phyloP scores from a whole-genome alignment of 2,797 vertebrate genomes.

The Rhadinocentrus ornatus region DNA sequence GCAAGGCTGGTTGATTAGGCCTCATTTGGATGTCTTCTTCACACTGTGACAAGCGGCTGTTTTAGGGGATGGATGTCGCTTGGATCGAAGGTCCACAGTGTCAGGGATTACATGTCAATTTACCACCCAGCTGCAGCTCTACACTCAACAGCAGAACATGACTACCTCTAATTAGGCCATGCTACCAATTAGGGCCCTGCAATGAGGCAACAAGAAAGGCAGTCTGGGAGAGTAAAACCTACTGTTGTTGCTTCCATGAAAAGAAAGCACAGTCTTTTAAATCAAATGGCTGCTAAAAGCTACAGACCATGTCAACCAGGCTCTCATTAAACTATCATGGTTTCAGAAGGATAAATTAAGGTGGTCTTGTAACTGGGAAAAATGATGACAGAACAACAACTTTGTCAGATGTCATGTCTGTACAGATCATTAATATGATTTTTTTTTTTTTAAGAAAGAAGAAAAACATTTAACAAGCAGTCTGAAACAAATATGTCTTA shows the following conservation, averaged over 20 bases:
- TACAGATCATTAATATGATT: slow-evolving; percentile 36
- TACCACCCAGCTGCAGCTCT: slow-evolving; percentile 80
- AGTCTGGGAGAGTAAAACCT: slow-evolving; percentile 57
- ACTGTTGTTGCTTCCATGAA: slow-evolving; percentile 54
- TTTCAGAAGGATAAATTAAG: slow-evolving; percentile 37
- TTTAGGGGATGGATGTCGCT: slow-evolving; percentile 66
- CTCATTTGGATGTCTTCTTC: slow-evolving; percentile 76
- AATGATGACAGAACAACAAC: slow-evolving; percentile 31
- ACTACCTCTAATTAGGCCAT: slow-evolving; percentile 83
- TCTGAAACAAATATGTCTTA: slow-evolving; percentile 33
- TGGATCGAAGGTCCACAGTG: slow-evolving; percentile 76
- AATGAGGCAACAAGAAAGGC: slow-evolving; percentile 67
- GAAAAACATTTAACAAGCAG: not conserved
- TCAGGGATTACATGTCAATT: slow-evolving; percentile 84
- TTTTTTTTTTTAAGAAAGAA: slow-evolving; percentile 29
- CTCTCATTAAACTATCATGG: slow-evolving; percentile 37
- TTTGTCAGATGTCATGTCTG: slow-evolving; percentile 40
- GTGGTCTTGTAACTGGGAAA: slow-evolving; percentile 26
- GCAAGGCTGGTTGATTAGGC: slow-evolving; percentile 78
- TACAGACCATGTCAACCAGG: slow-evolving; percentile 31
- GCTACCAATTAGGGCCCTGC: slow-evolving; percentile 80
- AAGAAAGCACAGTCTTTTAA: slow-evolving; percentile 43
- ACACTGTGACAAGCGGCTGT: slow-evolving; percentile 69
- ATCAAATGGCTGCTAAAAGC: slow-evolving; percentile 45
- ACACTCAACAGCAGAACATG: slow-evolving; percentile 76